These are phyloP conservation scores for Venturia canescens DNA, from an alignment of 1,140 invertebrate species.

Conservation along the genomic window DNA sequence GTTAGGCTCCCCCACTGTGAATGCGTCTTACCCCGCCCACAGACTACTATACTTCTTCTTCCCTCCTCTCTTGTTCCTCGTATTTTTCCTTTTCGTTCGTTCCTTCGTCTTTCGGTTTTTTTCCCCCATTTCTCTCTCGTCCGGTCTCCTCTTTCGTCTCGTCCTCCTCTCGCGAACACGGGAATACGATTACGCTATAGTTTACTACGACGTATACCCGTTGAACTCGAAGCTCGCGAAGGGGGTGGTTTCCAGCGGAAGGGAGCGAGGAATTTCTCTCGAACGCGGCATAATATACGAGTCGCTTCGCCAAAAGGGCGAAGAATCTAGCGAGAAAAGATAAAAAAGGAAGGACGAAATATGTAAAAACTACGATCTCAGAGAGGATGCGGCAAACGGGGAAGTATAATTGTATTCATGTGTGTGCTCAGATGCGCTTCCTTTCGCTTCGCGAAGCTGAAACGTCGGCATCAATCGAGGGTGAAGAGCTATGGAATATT, in stretches of 20 bases:
- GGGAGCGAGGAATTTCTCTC: slow-evolving; percentile 14
- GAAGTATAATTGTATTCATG: slow-evolving; percentile 63
- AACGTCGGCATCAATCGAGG: slow-evolving; percentile 24
- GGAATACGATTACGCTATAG: slow-evolving; percentile 40
- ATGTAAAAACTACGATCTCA: neutral
- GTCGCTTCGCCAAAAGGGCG: neutral
- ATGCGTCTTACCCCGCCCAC: slow-evolving; percentile 50
- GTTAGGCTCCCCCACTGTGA: slow-evolving; percentile 45
- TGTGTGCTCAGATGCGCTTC: slow-evolving; percentile 45
- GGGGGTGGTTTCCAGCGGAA: slow-evolving; percentile 28
- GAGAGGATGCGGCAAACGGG: neutral
- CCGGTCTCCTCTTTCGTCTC: neutral
- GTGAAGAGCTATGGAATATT: neutral
- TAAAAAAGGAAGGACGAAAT: neutral
- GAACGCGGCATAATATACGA: slow-evolving; percentile 39
- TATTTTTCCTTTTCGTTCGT: slow-evolving; percentile 1
- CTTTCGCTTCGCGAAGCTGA: slow-evolving; percentile 11
- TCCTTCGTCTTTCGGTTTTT: slow-evolving; percentile 21
- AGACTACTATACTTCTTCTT: slow-evolving; percentile 43
- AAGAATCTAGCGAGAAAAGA: neutral
- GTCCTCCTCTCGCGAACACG: neutral
- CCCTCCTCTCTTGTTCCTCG: slow-evolving; percentile 33
- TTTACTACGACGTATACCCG: slow-evolving; percentile 12
- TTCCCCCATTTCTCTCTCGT: neutral
- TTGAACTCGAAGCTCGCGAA: slow-evolving; percentile 2